Evolutionary conservation across 2,113 vertebrate species (phyloP), one percentile per base, ranked within the genome.

Genomic region (Tychaedon coryphoeus): DNA sequence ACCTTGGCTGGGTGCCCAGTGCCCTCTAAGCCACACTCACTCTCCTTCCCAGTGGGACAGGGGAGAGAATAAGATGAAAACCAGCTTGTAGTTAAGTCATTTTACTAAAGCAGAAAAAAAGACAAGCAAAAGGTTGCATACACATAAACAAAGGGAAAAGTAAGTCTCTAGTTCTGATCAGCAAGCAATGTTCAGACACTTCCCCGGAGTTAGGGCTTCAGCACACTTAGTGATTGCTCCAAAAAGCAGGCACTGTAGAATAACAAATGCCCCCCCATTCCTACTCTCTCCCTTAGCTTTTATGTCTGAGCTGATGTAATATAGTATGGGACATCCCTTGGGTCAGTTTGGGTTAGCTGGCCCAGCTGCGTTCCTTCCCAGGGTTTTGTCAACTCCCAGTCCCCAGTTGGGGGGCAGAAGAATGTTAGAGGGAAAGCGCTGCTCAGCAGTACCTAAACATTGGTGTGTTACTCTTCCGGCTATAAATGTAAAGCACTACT

Each of bases 161-260:
- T 26, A 33, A 61, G 23, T 23, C 14, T 73, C n/a, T 38, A 18
- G 11, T 47, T 47, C 23, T 47, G 19, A n/a, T 64, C 40, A n/a
- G 6, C n/a, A n/a, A n/a, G n/a, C n/a, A n/a, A n/a, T n/a, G n/a
- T n/a, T n/a, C n/a, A n/a, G n/a, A n/a, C n/a, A n/a, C n/a, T n/a
- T n/a, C n/a, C 29, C 0, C 0, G 29, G 50, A 56, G 22, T n/a
- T 14, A 38, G 28, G 23, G 28, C 22, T 33, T 62, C 22, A 72
- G 48, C 7, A 45, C 11, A 29, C 1, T 0, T 18, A 45, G 14
- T 14, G 7, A 14, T 38, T 54, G 14, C 14, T 33, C 14, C 0
- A 0, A 33, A 64, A 84, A 47, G 14, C 18, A 84, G 33, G n/a
- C 1, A 1, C 17, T 4, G 4, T 19, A 23, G 50, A 56, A 28